phyloP scores from a whole-genome alignment of 2,797 vertebrate genomes.

The Oryzias dopingdopingensis region DNA sequence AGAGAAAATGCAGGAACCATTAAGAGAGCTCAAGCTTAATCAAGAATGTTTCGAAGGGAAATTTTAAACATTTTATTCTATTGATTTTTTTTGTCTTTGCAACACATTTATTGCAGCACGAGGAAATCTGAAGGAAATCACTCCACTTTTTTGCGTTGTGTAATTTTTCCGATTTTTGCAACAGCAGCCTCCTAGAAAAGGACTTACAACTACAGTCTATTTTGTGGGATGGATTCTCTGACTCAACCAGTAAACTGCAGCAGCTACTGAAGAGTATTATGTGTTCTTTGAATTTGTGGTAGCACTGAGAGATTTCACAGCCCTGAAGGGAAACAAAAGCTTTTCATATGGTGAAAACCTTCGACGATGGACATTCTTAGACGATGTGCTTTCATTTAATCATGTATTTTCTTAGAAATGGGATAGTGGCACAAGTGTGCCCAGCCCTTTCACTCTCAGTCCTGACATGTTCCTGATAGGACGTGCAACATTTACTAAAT shows the following conservation, averaged over 20 bases:
- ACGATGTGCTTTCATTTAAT: background rate
- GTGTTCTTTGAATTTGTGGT: constrained; percentile 1
- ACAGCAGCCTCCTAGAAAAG: background rate
- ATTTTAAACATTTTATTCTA: too few species aligned
- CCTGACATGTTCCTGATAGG: too few species aligned
- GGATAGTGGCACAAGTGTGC: too few species aligned
- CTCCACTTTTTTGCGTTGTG: background rate
- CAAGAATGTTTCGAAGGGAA: too few species aligned
- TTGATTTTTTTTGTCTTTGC: too few species aligned
- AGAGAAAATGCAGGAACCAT: background rate
- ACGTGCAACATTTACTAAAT: too few species aligned
- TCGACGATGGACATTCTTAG: background rate
- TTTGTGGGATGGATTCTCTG: background rate
- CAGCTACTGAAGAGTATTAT: constrained; percentile 3
- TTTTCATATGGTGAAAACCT: constrained; percentile 1
- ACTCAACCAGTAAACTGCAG: constrained; percentile 3
- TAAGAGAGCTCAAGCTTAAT: too few species aligned
- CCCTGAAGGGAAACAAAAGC: background rate
- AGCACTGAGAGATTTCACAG: background rate
- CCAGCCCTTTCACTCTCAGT: too few species aligned
- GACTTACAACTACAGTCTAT: background rate
- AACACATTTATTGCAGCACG: background rate
- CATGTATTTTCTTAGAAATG: too few species aligned
- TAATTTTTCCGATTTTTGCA: constrained; percentile 9
- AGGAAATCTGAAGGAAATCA: background rate